These are phyloP conservation scores for Lamprologus ornatipinnis DNA, from an alignment of 2,113 vertebrate species.

Conservation along the genomic window DNA sequence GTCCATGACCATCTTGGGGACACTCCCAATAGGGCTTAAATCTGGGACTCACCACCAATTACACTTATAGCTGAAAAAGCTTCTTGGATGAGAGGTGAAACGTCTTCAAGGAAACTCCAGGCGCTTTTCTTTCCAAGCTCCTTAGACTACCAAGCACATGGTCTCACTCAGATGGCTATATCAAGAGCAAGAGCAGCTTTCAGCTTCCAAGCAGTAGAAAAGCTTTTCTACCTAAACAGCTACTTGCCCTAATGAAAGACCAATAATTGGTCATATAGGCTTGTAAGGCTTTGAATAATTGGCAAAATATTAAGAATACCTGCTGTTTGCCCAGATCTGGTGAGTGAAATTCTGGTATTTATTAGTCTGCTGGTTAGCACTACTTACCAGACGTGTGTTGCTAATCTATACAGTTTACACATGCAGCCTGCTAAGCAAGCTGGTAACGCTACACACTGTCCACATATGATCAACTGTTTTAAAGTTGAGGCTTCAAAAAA, in stretches of 20 bases:
- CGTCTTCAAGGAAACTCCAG: neutral
- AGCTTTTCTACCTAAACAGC: neutral
- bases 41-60: neutral
- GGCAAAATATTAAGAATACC: neutral
- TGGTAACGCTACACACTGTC: neutral
- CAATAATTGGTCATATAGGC: neutral
- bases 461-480: neutral
- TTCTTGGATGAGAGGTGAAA: neutral
- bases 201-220: neutral
- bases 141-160: neutral
- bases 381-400: neutral
- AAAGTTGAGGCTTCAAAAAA: neutral
- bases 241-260: neutral
- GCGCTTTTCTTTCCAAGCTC: neutral
- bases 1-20: neutral
- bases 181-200: neutral
- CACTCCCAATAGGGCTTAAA: neutral
- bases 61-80: neutral
- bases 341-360: neutral
- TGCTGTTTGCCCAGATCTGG: neutral
- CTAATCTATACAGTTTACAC: neutral
- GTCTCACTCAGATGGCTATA: neutral
- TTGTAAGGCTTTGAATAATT: neutral
- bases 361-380: neutral
- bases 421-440: neutral